Conservation (phyloP, 2,113 vertebrate species). For the Ornithorhynchus anatinus region DNA sequence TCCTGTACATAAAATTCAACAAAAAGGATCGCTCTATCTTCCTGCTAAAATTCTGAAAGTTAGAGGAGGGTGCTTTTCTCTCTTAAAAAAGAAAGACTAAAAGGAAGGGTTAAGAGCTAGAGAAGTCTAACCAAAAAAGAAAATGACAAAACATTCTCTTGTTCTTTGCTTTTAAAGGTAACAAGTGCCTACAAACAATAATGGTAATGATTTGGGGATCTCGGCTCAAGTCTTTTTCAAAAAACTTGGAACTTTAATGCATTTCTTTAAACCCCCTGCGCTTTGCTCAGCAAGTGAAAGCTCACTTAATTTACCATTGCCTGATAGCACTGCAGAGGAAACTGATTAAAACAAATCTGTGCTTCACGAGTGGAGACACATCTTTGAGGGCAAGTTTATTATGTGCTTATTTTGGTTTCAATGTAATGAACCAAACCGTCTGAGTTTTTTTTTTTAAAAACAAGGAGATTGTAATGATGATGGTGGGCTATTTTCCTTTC, state of each 20-base stretch:
- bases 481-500: constrained; percentile 22
- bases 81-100: constrained; percentile 28
- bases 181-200: constrained; percentile 1
- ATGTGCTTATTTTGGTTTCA: neutral
- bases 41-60: constrained; percentile 22
- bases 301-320: constrained; percentile 27
- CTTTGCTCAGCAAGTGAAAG: constrained; percentile 56
- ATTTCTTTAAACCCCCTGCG: no score
- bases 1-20: constrained; percentile 45
- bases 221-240: neutral
- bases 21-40: constrained; percentile 22
- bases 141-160: neutral
- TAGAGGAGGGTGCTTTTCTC: constrained; percentile 10
- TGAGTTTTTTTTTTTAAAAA: constrained; percentile 17
- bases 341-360: constrained; percentile 13
- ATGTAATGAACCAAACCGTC: constrained; percentile 13
- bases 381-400: constrained; percentile 25
- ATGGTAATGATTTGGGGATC: no score
- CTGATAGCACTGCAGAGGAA: constrained; percentile 23
- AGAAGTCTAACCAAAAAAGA: constrained; percentile 11
- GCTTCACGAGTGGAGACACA: constrained; percentile 17
- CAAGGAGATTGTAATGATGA: constrained; percentile 16
- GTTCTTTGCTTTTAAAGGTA: constrained; percentile 35
- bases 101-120: constrained; percentile 20
- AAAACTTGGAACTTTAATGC: neutral